These are phyloP conservation scores for Poeciliopsis paucimaculata DNA, from an alignment of 2,797 vertebrate species.

Conservation along the genomic window DNA sequence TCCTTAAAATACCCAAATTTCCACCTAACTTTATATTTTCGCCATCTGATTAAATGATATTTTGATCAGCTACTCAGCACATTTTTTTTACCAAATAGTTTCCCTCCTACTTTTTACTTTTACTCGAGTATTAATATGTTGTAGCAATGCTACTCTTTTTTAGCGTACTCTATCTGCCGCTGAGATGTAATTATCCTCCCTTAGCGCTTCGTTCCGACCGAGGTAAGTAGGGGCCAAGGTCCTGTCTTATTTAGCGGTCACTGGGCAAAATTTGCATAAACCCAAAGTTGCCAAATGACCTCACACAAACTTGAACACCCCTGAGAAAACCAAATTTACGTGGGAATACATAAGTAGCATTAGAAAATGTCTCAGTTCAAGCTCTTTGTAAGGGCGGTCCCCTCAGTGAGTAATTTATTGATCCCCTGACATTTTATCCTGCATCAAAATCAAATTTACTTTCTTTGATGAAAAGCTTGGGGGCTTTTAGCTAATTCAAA, in stretches of 20 bases:
- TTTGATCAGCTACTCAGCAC: too few species aligned
- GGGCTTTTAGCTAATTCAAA: slow-evolving; percentile 1
- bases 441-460: not conserved
- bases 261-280: not conserved
- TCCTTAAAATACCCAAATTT: too few species aligned
- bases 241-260: not conserved
- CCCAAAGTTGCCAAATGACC: not conserved
- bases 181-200: not conserved
- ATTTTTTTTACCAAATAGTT: too few species aligned
- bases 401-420: not conserved
- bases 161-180: too few species aligned
- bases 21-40: too few species aligned
- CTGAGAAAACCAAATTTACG: not conserved
- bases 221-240: not conserved
- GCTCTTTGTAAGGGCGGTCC: not conserved
- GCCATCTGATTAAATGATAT: too few species aligned
- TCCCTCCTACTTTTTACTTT: too few species aligned
- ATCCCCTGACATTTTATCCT: slow-evolving; percentile 1
- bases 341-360: not conserved
- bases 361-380: not conserved
- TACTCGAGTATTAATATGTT: too few species aligned
- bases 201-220: not conserved
- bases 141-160: too few species aligned
- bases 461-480: not conserved
- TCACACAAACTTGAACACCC: not conserved